Conservation (phyloP, 2,113 vertebrate species). For the Sapayoa aenigma region DNA sequence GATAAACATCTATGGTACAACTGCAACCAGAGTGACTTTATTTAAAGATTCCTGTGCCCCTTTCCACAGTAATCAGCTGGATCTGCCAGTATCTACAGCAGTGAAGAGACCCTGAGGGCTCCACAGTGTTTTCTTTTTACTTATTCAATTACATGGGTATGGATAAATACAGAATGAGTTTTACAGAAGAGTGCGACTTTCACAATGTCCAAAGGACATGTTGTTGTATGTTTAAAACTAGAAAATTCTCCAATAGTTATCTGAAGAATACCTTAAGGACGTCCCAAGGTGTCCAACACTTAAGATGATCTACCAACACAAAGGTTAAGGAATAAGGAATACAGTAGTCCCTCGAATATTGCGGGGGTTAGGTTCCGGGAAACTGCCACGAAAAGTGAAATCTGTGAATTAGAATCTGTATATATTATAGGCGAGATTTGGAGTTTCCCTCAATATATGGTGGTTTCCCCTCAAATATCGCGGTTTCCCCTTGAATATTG, state of each 20-base stretch:
- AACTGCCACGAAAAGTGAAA: no score
- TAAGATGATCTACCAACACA: not conserved
- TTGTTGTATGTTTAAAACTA: not conserved
- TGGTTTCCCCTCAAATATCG: no score
- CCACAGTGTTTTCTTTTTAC: not conserved
- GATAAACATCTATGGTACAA: not conserved
- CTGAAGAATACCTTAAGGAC: not conserved
- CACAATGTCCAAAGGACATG: not conserved
- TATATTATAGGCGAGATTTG: no score
- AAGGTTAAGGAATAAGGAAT: no score
- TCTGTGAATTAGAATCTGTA: no score
- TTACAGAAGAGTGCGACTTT: not conserved
- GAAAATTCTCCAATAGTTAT: not conserved
- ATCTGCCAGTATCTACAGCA: not conserved
- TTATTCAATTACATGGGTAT: constrained; percentile 23
- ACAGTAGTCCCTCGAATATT: no score
- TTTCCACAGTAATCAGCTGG: not conserved
- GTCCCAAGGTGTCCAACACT: not conserved
- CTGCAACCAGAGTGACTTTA: not conserved
- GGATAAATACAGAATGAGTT: constrained; percentile 6
- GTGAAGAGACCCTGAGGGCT: not conserved
- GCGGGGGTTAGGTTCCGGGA: no score
- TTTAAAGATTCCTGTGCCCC: not conserved
- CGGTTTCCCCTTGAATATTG: no score
- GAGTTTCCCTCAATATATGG: no score